These are phyloP conservation scores for Smittia sp. DNA, from an alignment of 2,888 invertebrate genomes.

Conservation along the genomic window DNA sequence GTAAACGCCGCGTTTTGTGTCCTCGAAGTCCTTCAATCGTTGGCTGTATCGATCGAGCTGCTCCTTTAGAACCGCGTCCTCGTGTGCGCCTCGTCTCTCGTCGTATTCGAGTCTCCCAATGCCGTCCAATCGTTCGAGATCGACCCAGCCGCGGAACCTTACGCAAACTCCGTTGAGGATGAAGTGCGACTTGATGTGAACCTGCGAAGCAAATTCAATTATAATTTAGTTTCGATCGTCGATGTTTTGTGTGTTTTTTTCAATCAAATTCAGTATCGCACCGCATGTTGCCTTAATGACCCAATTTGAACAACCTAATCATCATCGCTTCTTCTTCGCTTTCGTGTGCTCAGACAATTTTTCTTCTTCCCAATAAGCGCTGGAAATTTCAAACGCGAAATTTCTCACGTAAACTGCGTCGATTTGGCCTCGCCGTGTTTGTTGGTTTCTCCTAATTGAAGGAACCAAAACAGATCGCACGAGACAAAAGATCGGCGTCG, in stretches of 20 bases:
- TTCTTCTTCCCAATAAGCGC: background rate
- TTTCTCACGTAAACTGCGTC: constrained; percentile 5
- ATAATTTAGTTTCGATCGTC: background rate
- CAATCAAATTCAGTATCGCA: background rate
- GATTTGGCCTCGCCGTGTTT: background rate
- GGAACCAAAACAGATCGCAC: background rate
- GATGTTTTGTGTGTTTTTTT: background rate
- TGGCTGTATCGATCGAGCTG: constrained; percentile 83
- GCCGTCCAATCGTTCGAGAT: constrained; percentile 88
- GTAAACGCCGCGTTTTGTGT: constrained; percentile 32
- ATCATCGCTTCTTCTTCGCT: background rate
- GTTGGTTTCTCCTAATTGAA: constrained; percentile 13
- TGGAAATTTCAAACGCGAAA: background rate
- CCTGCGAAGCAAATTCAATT: constrained; percentile 61
- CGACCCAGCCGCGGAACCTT: constrained; percentile 91
- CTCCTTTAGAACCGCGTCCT: constrained; percentile 82
- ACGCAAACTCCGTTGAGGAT: constrained; percentile 99
- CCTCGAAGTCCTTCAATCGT: constrained; percentile 34
- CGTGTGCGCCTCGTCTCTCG: constrained; percentile 85
- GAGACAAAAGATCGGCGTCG: constrained; percentile 8
- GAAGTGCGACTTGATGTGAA: constrained; percentile 87
- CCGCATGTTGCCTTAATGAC: background rate
- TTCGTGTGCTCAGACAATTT: background rate
- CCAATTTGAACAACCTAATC: background rate
- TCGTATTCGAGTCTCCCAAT: constrained; percentile 91